These are phyloP conservation scores for Anodontia alba DNA, from an alignment of 2,888 invertebrate genomes.

Conservation along the genomic window DNA sequence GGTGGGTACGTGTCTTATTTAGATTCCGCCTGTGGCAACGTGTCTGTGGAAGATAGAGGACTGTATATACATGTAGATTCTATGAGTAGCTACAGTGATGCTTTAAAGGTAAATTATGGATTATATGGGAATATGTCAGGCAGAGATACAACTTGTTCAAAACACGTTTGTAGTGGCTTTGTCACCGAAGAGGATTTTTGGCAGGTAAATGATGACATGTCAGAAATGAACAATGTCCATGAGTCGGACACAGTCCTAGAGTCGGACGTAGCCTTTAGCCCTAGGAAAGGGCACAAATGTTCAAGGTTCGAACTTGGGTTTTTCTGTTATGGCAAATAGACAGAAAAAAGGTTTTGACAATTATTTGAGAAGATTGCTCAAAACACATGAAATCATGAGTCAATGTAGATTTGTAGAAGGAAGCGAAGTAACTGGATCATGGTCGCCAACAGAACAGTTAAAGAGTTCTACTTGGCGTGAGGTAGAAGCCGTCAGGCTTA, in stretches of 20 bases:
- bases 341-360: neutral
- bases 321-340: neutral
- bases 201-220: neutral
- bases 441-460: slow-evolving; percentile 33
- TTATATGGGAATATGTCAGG: neutral
- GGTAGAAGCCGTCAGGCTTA: slow-evolving; percentile 43
- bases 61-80: neutral
- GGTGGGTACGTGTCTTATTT: slow-evolving; percentile 31
- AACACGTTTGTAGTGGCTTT: neutral
- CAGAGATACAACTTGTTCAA: neutral
- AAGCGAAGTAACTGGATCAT: slow-evolving; percentile 31
- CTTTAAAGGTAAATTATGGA: no score
- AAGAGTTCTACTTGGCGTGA: slow-evolving; percentile 59
- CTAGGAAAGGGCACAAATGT: neutral
- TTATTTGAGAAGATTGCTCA: neutral
- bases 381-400: neutral
- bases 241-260: slow-evolving; percentile 2
- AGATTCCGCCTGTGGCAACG: neutral
- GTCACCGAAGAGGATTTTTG: neutral
- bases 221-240: neutral
- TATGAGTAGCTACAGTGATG: neutral
- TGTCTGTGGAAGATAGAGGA: neutral
- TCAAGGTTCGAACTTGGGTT: neutral
- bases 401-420: slow-evolving; percentile 19
- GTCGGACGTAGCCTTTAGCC: slow-evolving; percentile 8